A percentile compares a stretch with the other conserved stretches of the same genome.
Evolutionary conservation across 1,140 invertebrate species (phyloP).

Genomic region (Hylaeus anthracinus): DNA sequence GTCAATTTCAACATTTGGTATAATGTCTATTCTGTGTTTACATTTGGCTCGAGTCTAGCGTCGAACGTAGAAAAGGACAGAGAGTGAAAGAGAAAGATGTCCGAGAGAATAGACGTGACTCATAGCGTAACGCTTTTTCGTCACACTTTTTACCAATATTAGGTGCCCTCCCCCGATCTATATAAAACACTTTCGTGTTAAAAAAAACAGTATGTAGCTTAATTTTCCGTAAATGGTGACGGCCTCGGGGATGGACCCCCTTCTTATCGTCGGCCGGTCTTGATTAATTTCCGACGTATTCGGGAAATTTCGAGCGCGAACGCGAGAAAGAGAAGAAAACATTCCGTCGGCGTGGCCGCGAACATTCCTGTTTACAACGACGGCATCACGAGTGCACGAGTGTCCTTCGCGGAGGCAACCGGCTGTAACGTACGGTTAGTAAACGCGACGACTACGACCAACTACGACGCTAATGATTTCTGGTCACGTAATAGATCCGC

Average conservation of each 20-base stretch:
- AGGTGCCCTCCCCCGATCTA: too few relatives aligned
- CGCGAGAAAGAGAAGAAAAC: neutral
- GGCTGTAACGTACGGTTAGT: slow-evolving; percentile 37
- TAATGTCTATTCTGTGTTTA: too few relatives aligned
- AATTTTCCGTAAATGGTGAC: neutral
- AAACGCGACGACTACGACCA: slow-evolving; percentile 5
- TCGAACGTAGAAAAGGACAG: too few relatives aligned
- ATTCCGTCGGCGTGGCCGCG: neutral
- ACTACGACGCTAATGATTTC: slow-evolving; percentile 41
- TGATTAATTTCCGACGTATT: slow-evolving; percentile 38
- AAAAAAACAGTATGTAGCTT: too few relatives aligned
- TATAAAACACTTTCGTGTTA: too few relatives aligned
- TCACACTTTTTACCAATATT: too few relatives aligned
- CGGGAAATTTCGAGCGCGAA: slow-evolving; percentile 12
- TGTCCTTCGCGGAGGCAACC: slow-evolving; percentile 52
- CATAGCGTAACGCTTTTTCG: too few relatives aligned
- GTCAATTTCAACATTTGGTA: too few relatives aligned
- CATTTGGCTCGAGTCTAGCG: too few relatives aligned
- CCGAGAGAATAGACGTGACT: too few relatives aligned
- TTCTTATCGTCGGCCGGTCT: slow-evolving; percentile 10
- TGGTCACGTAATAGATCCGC: slow-evolving; percentile 27
- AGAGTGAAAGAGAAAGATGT: too few relatives aligned
- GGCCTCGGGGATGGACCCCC: neutral
- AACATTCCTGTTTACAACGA: slow-evolving; percentile 7
- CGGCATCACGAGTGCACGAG: neutral